phyloP scores from a whole-genome alignment of 2,113 vertebrate genomes.

The Tachuris rubrigastra region DNA sequence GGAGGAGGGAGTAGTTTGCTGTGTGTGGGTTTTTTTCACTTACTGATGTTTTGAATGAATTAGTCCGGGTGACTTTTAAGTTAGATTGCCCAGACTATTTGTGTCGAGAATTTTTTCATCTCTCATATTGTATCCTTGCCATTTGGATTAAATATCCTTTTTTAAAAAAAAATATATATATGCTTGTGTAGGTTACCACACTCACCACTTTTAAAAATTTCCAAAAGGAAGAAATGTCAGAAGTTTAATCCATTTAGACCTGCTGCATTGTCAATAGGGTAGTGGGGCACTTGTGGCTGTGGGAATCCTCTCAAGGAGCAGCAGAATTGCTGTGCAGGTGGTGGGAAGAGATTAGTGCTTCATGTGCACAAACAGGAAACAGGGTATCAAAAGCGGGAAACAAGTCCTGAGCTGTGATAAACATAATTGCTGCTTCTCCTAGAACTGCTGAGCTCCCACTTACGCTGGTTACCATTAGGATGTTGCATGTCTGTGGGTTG shows the following conservation, averaged over 20 bases:
- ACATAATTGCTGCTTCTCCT: not conserved
- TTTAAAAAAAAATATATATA: too few species aligned
- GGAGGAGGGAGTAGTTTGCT: not conserved
- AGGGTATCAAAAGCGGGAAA: slow-evolving; percentile 34
- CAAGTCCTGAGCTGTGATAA: slow-evolving; percentile 2
- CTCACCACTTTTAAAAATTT: not conserved
- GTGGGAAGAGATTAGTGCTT: slow-evolving; percentile 33
- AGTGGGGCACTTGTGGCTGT: not conserved
- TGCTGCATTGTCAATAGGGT: fast-evolving
- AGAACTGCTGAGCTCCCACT: not conserved
- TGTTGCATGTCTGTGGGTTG: not conserved
- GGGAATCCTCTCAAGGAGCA: not conserved
- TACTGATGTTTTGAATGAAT: not conserved
- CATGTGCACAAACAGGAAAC: slow-evolving; percentile 39
- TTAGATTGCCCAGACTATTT: not conserved
- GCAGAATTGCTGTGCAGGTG: slow-evolving; percentile 1
- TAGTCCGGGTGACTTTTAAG: not conserved
- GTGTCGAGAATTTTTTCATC: not conserved
- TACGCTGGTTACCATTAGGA: not conserved
- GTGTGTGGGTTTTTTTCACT: not conserved
- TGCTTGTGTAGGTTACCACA: fast-evolving
- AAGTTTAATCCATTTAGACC: fast-evolving
- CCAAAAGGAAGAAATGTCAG: not conserved
- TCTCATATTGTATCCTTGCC: not conserved
- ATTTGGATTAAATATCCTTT: not conserved